phyloP scores from a whole-genome alignment of 2,888 invertebrate species.

The Lasioglossum morio region DNA sequence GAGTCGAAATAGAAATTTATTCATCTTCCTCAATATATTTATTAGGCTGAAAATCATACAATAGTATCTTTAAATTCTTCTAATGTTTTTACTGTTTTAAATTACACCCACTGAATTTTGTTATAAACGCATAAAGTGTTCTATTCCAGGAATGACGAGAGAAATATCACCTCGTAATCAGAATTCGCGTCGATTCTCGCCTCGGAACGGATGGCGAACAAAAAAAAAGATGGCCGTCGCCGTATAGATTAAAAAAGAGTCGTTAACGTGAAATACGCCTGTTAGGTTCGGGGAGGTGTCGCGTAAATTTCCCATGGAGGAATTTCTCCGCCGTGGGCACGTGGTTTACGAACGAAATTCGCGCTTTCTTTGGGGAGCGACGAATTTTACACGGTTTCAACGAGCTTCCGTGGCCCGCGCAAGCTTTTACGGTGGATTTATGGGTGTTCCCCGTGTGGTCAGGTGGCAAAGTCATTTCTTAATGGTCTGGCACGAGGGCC shows the following conservation, averaged over 20 bases:
- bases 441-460: slow-evolving; percentile 50
- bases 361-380: not conserved
- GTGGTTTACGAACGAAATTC: not conserved
- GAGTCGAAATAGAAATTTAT: too few species aligned
- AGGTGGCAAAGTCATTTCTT: slow-evolving; percentile 64
- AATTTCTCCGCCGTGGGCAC: not conserved
- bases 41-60: too few species aligned
- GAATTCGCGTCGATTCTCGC: not conserved
- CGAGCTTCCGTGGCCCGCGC: slow-evolving; percentile 55
- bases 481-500: slow-evolving; percentile 37
- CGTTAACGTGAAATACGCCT: slow-evolving; percentile 1
- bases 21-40: too few species aligned
- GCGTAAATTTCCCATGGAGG: not conserved
- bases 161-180: not conserved
- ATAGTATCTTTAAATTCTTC: too few species aligned
- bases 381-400: slow-evolving; percentile 42
- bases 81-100: too few species aligned
- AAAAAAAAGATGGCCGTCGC: too few species aligned
- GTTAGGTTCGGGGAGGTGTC: not conserved
- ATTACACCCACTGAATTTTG: too few species aligned
- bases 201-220: not conserved
- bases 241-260: not conserved
- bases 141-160: not conserved
- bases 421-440: slow-evolving; percentile 57
- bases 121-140: too few species aligned